Base-by-base conservation (phyloP, 2,797 vertebrate species). In the Schizopygopsis pylzovi region DNA sequence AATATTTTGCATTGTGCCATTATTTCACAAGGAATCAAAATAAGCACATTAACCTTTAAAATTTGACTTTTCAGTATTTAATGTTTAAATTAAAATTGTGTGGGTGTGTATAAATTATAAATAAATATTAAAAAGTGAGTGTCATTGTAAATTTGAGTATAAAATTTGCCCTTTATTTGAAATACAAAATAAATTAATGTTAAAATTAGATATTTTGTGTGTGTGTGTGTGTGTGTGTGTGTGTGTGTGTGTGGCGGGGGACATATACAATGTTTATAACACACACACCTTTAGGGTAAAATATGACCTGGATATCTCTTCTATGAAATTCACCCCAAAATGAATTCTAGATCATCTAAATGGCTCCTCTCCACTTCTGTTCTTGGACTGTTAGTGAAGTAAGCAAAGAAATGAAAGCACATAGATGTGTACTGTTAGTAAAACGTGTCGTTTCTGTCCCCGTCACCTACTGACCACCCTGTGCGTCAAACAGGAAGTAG, bases 401-500 rank as follows among this genome's bases (percentile, higher is more conserved):
- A 33, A 39, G 28, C n/a, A 72, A 41, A 43, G 13, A 56, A 41
- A 71, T 20, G 9, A 28, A 65, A 45, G n/a, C n/a, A 56, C 22
- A 11, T 70, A 65, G 22, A 33, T 33, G n/a, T 59, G 39, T 10
- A 20, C 22, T 41, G 61, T 81, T 15, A 67, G 25, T 79, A 63
- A n/a, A 43, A 45, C 25, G 61, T 37, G 37, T 25, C 9, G 2
- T 56, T 56, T 56, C 49, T 41, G 15, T 56, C 33, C 18, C 33
- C 13, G 2, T 54, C 47, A 25, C 6, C n/a, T 10, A 25, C 49
- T 71, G 67, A 71, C 67, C 49, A 39, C 49, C 52, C 70, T 4
- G 11, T 82, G 68, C 33, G 1, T 75, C 25, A 68, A 59, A 52
- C 56, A 45, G 63, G 47, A 87, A 68, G 68, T 70, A n/a, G 54